Evolutionary conservation across 2,113 vertebrate genomes (phyloP).

Genomic region (Neolamprologus sp.): DNA sequence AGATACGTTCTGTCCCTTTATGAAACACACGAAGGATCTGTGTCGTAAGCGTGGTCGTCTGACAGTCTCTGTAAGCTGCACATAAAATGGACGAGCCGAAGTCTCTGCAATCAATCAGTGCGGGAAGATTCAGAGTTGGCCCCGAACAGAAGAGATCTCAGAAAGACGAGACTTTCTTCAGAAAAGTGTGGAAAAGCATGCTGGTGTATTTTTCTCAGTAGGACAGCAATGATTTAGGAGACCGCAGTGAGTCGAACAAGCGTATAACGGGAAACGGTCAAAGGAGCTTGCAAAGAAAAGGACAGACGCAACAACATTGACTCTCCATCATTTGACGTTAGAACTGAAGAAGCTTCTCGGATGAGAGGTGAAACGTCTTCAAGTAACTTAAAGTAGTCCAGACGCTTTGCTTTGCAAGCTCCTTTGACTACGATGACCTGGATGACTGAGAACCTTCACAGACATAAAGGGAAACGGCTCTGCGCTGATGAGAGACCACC

Average conservation of each 20-base stretch:
- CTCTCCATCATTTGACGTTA: too few relatives aligned
- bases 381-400: too few relatives aligned
- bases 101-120: not conserved
- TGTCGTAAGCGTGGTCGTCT: accelerated
- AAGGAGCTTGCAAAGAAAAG: too few relatives aligned
- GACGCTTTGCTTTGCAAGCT: too few relatives aligned
- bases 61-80: not conserved
- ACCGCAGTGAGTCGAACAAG: not conserved
- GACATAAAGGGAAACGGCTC: accelerated
- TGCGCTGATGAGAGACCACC: too few relatives aligned
- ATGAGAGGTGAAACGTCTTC: too few relatives aligned
- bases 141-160: not conserved
- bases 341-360: too few relatives aligned
- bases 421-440: too few relatives aligned
- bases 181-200: not conserved
- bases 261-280: not conserved
- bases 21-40: not conserved
- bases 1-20: not conserved
- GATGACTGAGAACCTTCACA: too few relatives aligned
- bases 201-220: not conserved
- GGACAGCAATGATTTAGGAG: not conserved
- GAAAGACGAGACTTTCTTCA: not conserved
- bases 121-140: not conserved
- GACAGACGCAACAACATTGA: too few relatives aligned
- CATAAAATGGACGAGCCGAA: not conserved